These are phyloP conservation scores for Numida meleagris DNA, from an alignment of 2,113 vertebrate genomes.

Conservation along the genomic window DNA sequence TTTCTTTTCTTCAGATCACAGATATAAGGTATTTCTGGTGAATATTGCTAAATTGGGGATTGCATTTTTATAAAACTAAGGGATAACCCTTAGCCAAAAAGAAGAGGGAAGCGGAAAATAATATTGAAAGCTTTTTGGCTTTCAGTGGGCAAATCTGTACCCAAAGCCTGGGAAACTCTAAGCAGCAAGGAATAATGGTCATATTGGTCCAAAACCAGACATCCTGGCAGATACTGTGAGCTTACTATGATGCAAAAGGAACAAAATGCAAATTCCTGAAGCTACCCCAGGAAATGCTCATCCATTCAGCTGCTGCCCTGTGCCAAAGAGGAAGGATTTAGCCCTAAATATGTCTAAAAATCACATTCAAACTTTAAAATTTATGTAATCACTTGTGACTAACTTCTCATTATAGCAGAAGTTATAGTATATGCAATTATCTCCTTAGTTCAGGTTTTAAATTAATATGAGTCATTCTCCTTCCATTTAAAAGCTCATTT, in stretches of 20 bases:
- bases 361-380: conserved; percentile 64
- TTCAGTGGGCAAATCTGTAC: background rate
- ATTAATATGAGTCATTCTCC: conserved; percentile 54
- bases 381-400: conserved; percentile 66
- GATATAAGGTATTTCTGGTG: background rate
- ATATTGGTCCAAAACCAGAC: background rate
- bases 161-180: background rate
- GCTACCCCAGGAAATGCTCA: background rate
- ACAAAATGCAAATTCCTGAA: background rate
- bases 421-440: conserved; percentile 54
- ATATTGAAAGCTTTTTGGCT: background rate
- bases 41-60: background rate
- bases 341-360: background rate
- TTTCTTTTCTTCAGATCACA: background rate
- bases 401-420: conserved; percentile 67
- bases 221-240: background rate
- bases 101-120: background rate
- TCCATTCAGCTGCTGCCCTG: background rate
- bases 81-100: background rate
- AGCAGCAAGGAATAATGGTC: background rate
- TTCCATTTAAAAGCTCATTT: conserved; percentile 64
- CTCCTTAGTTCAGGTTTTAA: conserved; percentile 62
- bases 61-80: background rate
- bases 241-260: background rate
- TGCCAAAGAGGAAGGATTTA: background rate